A percentile compares a stretch with the other conserved stretches of the same genome.
phyloP scores from a whole-genome alignment of 2,888 invertebrate species.

The Limnephilus marmoratus region DNA sequence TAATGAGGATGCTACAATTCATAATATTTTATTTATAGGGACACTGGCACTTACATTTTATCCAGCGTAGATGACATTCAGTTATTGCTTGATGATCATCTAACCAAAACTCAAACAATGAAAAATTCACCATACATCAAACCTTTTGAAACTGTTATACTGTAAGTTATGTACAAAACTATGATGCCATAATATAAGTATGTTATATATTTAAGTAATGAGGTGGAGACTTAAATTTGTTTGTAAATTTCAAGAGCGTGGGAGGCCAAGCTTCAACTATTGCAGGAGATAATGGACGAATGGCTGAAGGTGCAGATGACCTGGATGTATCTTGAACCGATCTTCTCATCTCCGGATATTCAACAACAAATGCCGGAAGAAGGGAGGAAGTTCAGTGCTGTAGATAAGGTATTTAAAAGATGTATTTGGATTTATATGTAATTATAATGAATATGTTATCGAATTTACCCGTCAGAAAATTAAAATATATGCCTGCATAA shows the following conservation, averaged over 20 bases:
- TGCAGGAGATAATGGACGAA: constrained; percentile 96
- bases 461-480: neutral
- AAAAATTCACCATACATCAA: constrained; percentile 97
- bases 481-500: neutral
- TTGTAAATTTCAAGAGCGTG: constrained; percentile 82
- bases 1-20: too few relatives aligned
- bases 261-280: constrained; percentile 89
- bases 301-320: constrained; percentile 97
- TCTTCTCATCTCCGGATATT: constrained; percentile 97
- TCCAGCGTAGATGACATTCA: constrained; percentile 96
- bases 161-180: too few relatives aligned
- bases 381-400: constrained; percentile 94
- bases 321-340: constrained; percentile 98
- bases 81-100: constrained; percentile 93
- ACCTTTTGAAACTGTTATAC: constrained; percentile 91
- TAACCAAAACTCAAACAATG: constrained; percentile 98
- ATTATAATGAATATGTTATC: too few relatives aligned
- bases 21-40: constrained; percentile 73
- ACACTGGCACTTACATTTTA: constrained; percentile 93
- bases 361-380: constrained; percentile 99
- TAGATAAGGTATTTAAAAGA: constrained; percentile 86
- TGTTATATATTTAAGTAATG: neutral
- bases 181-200: too few relatives aligned
- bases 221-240: too few relatives aligned
- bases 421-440: neutral